Evolutionary conservation across 1,140 invertebrate genomes (phyloP), one percentile per base, ranked within the genome.

Genomic region (Heterodera carotae): DNA sequence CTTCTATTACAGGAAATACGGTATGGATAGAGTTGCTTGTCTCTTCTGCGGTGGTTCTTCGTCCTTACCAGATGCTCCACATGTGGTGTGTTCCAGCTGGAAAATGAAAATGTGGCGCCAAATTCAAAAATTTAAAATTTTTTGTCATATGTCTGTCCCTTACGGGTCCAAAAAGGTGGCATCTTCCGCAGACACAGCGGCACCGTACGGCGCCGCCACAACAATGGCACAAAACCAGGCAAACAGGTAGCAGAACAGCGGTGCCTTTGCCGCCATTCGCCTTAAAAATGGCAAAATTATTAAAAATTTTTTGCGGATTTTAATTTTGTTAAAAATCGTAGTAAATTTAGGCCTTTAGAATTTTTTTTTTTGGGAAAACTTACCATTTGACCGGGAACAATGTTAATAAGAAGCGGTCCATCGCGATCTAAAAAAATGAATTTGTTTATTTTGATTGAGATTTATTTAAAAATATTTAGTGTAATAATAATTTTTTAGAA

Each of bases 361-460:
- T 43, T 43, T 43, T 43, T 39, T 43, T 43, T 43, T 43, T 43
- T 43, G 6, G 39, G 39, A 22, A n/a, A 48, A 84, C 62, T 84
- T 36, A 83, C 84, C 85, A 86, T 81, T 85, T 83, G 34, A 87
- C 78, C 31, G 85, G 86, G 76, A 81, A 88, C 29, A 87, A 62
- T 8, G 85, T 87, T 29, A 88, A 73, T 36, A 88, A 73, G 74
- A 87, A 86, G 71, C 85, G 71, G 71, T 88, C 85, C 80, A 87
- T 77, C 10, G 86, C 86, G 64, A 87, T 86, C n/a, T 83, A 59
- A 12, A 84, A 22, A 29, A 18, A 18, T 0, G 0, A 56, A 53
- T 34, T 69, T 2, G n/a, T n/a, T n/a, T n/a, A n/a, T n/a, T 68
- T 68, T 27, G 39, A 68, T 68, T 0, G 27, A 25, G 15, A 18